These are phyloP conservation scores for Drosophila rufa DNA, from an alignment of 1,140 invertebrate genomes.

Conservation along the genomic window DNA sequence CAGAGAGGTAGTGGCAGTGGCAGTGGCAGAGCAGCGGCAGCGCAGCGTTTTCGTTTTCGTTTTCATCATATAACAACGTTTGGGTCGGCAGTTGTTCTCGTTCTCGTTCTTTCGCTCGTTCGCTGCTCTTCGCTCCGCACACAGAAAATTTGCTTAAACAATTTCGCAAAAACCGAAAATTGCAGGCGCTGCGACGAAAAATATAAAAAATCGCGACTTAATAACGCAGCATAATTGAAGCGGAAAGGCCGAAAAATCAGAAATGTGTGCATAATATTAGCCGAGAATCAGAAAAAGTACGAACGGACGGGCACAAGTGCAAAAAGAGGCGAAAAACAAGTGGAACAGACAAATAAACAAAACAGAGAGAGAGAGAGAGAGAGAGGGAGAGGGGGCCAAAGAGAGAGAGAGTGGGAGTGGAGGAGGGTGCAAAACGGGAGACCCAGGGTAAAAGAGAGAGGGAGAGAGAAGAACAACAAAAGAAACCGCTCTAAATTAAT, in stretches of 20 bases:
- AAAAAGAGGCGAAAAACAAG: constrained; percentile 67
- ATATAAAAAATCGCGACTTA: constrained; percentile 25
- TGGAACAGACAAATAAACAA: constrained; percentile 56
- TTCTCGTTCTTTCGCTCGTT: constrained; percentile 41
- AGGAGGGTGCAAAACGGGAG: constrained; percentile 7
- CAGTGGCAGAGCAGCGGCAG: constrained; percentile 15
- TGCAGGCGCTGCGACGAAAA: constrained; percentile 15
- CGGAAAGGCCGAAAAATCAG: constrained; percentile 26
- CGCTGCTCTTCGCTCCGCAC: constrained; percentile 40
- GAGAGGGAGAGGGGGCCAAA: constrained; percentile 18
- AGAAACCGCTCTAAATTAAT: constrained; percentile 27
- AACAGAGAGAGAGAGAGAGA: constrained; percentile 19
- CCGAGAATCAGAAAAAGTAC: constrained; percentile 13
- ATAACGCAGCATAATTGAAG: constrained; percentile 25
- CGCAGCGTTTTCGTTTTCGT: constrained; percentile 32
- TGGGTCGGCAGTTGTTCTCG: constrained; percentile 24
- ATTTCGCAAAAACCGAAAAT: constrained; percentile 33
- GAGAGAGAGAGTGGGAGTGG: constrained; percentile 13
- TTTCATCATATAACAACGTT: constrained; percentile 55
- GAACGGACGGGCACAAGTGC: constrained; percentile 42
- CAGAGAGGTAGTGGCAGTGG: not conserved
- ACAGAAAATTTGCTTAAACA: constrained; percentile 42
- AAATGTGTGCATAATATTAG: constrained; percentile 49
- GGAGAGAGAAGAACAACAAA: constrained; percentile 29
- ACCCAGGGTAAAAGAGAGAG: not conserved